Evolutionary conservation across 2,113 vertebrate genomes (phyloP).

Genomic region (Limanda limanda): DNA sequence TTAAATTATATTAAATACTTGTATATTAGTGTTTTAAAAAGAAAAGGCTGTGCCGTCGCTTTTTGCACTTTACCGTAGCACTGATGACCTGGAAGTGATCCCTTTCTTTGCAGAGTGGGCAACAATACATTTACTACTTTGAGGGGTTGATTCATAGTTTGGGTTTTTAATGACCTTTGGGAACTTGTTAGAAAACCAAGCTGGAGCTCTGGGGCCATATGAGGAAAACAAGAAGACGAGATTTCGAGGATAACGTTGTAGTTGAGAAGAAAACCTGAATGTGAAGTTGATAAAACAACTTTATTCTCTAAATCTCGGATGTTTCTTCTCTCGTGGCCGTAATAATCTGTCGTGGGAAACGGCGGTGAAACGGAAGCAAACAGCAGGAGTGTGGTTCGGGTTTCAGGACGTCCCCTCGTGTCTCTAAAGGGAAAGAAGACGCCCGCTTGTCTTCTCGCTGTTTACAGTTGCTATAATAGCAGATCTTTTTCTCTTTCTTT

Average conservation of each 20-base stretch:
- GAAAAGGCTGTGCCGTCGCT: conserved; percentile 38
- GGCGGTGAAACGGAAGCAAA: background rate
- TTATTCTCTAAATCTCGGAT: background rate
- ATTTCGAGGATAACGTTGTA: too few relatives aligned
- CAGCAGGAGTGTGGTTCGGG: background rate
- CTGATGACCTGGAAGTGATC: background rate
- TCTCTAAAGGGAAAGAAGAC: conserved; percentile 74
- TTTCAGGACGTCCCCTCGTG: background rate
- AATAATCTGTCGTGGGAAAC: background rate
- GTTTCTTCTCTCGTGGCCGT: background rate
- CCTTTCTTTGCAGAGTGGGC: conserved; percentile 6
- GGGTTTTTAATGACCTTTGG: background rate
- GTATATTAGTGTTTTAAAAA: too few relatives aligned
- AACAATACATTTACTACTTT: background rate
- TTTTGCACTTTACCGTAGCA: conserved; percentile 56
- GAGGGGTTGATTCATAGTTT: background rate
- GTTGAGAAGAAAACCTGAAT: too few relatives aligned
- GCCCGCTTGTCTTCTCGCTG: conserved; percentile 31
- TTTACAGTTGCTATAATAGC: conserved; percentile 63
- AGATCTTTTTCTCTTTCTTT: conserved; percentile 41
- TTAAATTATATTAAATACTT: background rate
- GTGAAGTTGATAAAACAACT: background rate
- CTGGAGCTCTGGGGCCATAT: background rate
- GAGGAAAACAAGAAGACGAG: background rate
- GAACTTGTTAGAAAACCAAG: too few relatives aligned